phyloP scores from a whole-genome alignment of 2,797 vertebrate species.

The Taeniopygia guttata region DNA sequence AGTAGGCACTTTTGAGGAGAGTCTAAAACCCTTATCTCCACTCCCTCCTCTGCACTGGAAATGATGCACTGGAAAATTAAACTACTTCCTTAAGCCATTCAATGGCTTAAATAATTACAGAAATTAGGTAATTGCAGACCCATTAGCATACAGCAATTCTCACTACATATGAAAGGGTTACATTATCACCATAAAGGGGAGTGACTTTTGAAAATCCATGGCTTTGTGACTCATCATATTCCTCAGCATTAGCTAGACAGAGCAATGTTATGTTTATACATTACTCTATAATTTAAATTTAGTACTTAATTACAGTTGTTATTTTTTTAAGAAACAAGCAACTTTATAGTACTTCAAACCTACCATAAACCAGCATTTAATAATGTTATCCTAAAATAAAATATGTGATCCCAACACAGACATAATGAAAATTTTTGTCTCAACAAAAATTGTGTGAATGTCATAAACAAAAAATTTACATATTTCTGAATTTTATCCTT shows the following conservation, averaged over 20 bases:
- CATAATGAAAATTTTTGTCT: neutral
- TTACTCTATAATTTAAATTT: neutral
- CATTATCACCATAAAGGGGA: neutral
- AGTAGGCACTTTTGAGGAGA: neutral
- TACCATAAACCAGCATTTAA: neutral
- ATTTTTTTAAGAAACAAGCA: neutral
- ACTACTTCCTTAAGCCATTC: neutral
- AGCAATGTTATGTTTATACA: neutral
- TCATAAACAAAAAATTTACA: neutral
- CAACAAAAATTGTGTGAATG: neutral
- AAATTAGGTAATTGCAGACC: neutral
- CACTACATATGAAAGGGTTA: neutral
- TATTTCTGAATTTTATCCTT: neutral
- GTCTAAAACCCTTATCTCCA: too few species aligned
- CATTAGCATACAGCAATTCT: neutral
- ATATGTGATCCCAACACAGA: neutral
- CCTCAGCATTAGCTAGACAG: neutral
- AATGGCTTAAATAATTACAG: neutral
- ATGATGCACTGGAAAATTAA: neutral
- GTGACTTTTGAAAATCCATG: neutral
- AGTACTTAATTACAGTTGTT: neutral
- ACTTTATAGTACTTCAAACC: neutral
- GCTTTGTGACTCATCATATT: neutral
- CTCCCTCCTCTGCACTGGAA: neutral
- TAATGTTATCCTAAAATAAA: neutral